A percentile compares a stretch with the other conserved stretches of the same genome.
Conservation (phyloP, 2,113 vertebrate species). For the Ornithorhynchus anatinus region DNA sequence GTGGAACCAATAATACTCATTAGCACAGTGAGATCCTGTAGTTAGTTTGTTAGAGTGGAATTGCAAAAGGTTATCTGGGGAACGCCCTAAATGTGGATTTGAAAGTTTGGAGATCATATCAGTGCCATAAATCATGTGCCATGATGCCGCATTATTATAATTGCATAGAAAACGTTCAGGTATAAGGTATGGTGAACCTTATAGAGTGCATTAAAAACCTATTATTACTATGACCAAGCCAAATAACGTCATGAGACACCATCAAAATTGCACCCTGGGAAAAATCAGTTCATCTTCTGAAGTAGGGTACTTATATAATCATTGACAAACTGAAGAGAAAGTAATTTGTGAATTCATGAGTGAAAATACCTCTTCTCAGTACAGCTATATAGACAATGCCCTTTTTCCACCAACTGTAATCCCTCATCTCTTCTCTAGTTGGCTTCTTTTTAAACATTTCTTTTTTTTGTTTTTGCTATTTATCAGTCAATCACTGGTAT, state of each 20-base stretch:
- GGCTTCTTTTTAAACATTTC: no score
- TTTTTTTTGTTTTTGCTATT: no score
- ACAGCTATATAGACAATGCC: no score
- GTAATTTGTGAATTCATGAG: background rate
- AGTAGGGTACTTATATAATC: constrained; percentile 6
- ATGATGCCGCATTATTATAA: constrained; percentile 11
- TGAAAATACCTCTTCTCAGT: no score
- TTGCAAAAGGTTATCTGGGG: background rate
- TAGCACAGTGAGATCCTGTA: background rate
- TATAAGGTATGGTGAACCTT: background rate
- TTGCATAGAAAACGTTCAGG: constrained; percentile 10
- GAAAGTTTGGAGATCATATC: constrained; percentile 9
- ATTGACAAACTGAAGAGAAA: constrained; percentile 5
- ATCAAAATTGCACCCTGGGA: background rate
- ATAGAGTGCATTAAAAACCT: no score
- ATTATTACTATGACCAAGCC: no score
- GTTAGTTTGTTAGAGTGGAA: background rate
- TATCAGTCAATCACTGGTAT: no score
- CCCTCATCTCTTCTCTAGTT: no score
- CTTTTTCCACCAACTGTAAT: no score
- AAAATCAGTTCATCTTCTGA: constrained; percentile 8
- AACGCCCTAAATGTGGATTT: constrained; percentile 24
- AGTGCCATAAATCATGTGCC: background rate
- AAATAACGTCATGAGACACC: background rate
- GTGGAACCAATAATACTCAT: background rate